These are phyloP conservation scores for Ctena decussata DNA, from an alignment of 2,888 invertebrate species.

Conservation along the genomic window DNA sequence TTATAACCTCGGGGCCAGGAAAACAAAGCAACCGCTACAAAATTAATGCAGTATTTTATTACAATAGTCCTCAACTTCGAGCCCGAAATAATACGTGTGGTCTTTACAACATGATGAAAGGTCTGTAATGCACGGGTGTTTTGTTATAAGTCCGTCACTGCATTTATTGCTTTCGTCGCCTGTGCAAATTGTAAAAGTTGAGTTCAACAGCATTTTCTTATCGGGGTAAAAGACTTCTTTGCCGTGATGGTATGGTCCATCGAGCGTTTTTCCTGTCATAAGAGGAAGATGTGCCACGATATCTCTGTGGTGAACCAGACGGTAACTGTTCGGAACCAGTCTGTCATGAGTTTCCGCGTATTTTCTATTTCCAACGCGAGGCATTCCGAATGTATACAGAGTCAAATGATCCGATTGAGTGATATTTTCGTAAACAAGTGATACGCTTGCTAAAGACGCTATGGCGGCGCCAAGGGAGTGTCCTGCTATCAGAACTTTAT, in stretches of 20 bases:
- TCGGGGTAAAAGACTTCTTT: slow-evolving; percentile 47
- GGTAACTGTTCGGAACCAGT: slow-evolving; percentile 55
- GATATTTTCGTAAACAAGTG: slow-evolving; percentile 46
- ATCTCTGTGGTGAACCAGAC: slow-evolving; percentile 50
- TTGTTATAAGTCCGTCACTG: neutral
- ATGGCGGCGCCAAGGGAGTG: slow-evolving; percentile 64
- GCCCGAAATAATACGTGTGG: slow-evolving; percentile 51
- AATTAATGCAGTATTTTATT: neutral
- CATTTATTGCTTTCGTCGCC: slow-evolving; percentile 36
- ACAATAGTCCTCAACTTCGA: slow-evolving; percentile 52
- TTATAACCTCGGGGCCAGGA: too few relatives aligned
- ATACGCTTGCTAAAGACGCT: slow-evolving; percentile 52
- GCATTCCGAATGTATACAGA: slow-evolving; percentile 64
- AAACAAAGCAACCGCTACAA: too few relatives aligned
- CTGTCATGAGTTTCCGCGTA: slow-evolving; percentile 44
- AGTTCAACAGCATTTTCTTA: slow-evolving; percentile 35
- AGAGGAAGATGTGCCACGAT: slow-evolving; percentile 46
- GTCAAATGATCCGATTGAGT: slow-evolving; percentile 30
- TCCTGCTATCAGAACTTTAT: slow-evolving; percentile 48
- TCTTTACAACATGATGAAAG: slow-evolving; percentile 17
- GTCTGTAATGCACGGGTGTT: slow-evolving; percentile 20
- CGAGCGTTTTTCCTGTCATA: slow-evolving; percentile 18
- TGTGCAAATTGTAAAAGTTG: slow-evolving; percentile 39
- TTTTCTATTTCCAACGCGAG: slow-evolving; percentile 52
- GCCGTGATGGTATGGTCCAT: slow-evolving; percentile 57